Base-by-base conservation (phyloP, 2,797 vertebrate species). In the Onychomys arenicola region DNA sequence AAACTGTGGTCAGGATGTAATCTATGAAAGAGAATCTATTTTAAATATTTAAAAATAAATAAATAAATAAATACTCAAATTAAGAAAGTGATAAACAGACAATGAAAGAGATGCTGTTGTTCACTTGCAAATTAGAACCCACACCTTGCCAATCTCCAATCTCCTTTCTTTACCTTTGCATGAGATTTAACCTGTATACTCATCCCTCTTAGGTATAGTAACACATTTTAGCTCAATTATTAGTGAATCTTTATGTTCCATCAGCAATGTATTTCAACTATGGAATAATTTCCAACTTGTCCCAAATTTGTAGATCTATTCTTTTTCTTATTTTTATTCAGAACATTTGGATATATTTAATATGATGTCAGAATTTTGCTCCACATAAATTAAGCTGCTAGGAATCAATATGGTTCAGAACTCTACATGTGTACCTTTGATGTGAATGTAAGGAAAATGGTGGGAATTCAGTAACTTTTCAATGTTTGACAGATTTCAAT, bases 261-360 rank as follows among this genome's bases (percentile, higher is more conserved):
- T 10, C 67, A 89, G 55, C 14, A 90, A 25, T 55, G n/a, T 67
- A 71, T 11, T 17, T 76, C 14, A 55, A 69, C 37, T 86, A 93
- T 83, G 59, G 9, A 40, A 89, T 21, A 86, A 32, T 85, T 91
- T 85, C 32, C 4, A 76, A 84, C 29, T 57, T 55, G 29, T 61
- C 63, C 77, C 46, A 49, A 65, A 57, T 84, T 84, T 32, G 11
- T n/a, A 84, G 57, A 78, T 89, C 29, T 69, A 32, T 69, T 40
- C 34, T 65, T 73, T 96, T 78, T 71, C 14, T 57, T 40, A 16
- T 46, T 89, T 96, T 85, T 85, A 90, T 71, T 91, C 34, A 82
- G 37, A 82, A 85, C 59, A 89, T 89, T 61, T 84, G n/a, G 84
- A 85, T 34, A 16, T 10, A 37, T 89, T 96, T 63, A 57, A 89